Conservation (phyloP, 2,888 invertebrate species). For the Ochropleura plecta region DNA sequence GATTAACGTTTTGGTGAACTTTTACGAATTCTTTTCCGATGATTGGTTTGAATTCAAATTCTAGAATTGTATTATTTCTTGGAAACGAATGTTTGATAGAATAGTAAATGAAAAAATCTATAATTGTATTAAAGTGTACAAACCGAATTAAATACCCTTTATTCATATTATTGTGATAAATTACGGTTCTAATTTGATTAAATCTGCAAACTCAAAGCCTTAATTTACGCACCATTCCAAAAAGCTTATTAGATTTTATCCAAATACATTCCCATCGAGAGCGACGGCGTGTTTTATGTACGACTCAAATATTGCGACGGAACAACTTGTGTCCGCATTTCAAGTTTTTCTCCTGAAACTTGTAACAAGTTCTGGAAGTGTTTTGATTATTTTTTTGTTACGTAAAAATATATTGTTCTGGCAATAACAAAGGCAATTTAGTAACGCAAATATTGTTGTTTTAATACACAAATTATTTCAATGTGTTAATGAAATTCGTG, state of each 20-base stretch:
- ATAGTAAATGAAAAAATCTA: constrained; percentile 3
- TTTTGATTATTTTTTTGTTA: constrained; percentile 72
- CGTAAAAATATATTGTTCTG: constrained; percentile 60
- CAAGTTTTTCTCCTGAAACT: constrained; percentile 76
- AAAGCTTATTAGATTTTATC: constrained; percentile 49
- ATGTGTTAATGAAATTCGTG: constrained; percentile 23
- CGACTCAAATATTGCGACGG: constrained; percentile 70
- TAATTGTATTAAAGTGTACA: constrained; percentile 20
- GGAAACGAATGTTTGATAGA: constrained; percentile 3
- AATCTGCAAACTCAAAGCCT: constrained; percentile 30
- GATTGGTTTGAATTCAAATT: constrained; percentile 36
- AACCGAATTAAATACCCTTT: constrained; percentile 21
- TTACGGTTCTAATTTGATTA: constrained; percentile 31
- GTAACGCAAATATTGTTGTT: constrained; percentile 48
- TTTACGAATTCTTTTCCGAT: constrained; percentile 38
- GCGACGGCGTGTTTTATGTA: constrained; percentile 65
- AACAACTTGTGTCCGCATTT: constrained; percentile 77
- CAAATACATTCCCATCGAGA: constrained; percentile 48
- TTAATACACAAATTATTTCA: constrained; percentile 47
- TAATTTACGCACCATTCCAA: constrained; percentile 40
- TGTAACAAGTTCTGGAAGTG: constrained; percentile 72
- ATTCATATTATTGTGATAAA: constrained; percentile 33
- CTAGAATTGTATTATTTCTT: constrained; percentile 20
- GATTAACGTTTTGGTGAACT: constrained; percentile 36
- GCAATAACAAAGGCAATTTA: constrained; percentile 61